These are phyloP conservation scores for Anthopleura sola DNA, from an alignment of 64 coral and sea anemone species.

Conservation along the genomic window DNA sequence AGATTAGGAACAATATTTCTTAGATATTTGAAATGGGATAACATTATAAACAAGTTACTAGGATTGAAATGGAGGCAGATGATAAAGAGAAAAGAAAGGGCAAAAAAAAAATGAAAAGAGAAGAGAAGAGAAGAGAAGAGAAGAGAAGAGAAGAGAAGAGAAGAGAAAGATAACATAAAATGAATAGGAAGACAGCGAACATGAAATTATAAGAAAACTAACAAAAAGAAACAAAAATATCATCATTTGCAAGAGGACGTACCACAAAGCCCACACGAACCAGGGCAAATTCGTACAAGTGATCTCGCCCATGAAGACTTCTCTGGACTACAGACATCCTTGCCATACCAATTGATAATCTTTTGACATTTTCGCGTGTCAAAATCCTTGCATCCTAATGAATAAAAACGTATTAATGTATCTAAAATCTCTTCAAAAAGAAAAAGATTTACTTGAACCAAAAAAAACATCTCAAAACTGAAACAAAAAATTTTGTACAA, in stretches of 20 bases:
- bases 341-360: constrained; percentile 7
- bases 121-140: not conserved
- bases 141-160: not conserved
- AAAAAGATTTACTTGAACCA: too few relatives aligned
- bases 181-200: too few relatives aligned
- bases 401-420: not conserved
- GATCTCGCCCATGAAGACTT: not conserved
- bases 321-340: not conserved
- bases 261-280: constrained; percentile 3
- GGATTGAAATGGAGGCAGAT: too few relatives aligned
- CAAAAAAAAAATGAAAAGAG: not conserved
- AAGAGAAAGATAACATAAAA: too few relatives aligned
- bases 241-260: not conserved
- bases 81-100: not conserved
- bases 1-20: too few relatives aligned
- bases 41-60: too few relatives aligned
- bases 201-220: too few relatives aligned
- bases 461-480: too few relatives aligned
- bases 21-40: too few relatives aligned
- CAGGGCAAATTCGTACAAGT: not conserved
- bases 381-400: constrained; percentile 1
- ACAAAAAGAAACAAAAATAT: too few relatives aligned
- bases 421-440: too few relatives aligned
- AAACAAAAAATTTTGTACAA: too few relatives aligned
- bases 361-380: constrained; percentile 7